A percentile compares a stretch with the other conserved stretches of the same genome.
phyloP scores from a whole-genome alignment of 2,113 vertebrate species.

The Reinhardtius hippoglossoides region DNA sequence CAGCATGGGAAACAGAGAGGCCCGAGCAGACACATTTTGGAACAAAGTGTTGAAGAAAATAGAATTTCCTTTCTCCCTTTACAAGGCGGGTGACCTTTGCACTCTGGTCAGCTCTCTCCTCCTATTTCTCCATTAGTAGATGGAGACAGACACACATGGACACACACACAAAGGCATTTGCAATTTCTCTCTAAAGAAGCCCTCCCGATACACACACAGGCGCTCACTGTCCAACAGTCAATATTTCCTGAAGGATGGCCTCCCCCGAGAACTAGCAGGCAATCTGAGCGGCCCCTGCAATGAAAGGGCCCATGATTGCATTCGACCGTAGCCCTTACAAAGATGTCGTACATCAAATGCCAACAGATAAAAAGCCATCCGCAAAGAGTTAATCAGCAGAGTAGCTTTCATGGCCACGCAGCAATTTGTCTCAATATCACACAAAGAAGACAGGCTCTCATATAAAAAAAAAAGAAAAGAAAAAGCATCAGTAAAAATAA shows the following conservation, averaged over 20 bases:
- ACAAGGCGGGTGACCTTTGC: slow-evolving; percentile 69
- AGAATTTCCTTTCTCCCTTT: slow-evolving; percentile 63
- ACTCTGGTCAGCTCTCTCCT: slow-evolving; percentile 57
- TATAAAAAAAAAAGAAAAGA: slow-evolving; percentile 50
- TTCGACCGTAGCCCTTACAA: slow-evolving; percentile 82
- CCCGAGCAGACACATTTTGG: not conserved
- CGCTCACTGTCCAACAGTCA: slow-evolving; percentile 78
- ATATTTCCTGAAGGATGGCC: slow-evolving; percentile 83
- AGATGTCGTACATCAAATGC: slow-evolving; percentile 85
- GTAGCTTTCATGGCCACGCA: slow-evolving; percentile 76
- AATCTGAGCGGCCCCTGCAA: slow-evolving; percentile 76
- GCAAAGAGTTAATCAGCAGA: slow-evolving; percentile 84
- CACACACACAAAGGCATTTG: slow-evolving; percentile 57
- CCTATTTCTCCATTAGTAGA: slow-evolving; percentile 67
- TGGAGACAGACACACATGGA: slow-evolving; percentile 32
- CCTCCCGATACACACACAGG: slow-evolving; percentile 53
- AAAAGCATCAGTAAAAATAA: slow-evolving; percentile 62
- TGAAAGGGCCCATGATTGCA: slow-evolving; percentile 84
- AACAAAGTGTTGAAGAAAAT: slow-evolving; percentile 51
- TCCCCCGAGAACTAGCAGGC: slow-evolving; percentile 76
- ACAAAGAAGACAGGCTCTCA: slow-evolving; percentile 59
- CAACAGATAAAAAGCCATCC: slow-evolving; percentile 83
- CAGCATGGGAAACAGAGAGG: slow-evolving; percentile 31
- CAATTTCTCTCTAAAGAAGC: slow-evolving; percentile 60
- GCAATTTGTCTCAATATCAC: slow-evolving; percentile 83